These are phyloP conservation scores for Anas bahamensis DNA, from an alignment of 2,797 vertebrate genomes.

Conservation along the genomic window DNA sequence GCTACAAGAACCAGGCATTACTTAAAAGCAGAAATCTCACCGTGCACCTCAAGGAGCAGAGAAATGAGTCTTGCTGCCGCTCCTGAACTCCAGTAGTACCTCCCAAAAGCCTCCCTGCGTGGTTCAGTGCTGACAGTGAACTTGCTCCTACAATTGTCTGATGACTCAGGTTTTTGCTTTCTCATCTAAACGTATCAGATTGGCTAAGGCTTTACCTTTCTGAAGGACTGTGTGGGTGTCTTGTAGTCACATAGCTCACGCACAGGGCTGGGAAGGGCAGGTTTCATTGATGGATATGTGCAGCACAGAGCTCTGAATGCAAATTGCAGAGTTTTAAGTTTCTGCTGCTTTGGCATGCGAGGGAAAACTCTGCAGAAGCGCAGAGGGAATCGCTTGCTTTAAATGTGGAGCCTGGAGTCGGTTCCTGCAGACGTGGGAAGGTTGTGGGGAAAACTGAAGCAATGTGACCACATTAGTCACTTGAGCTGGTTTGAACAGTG, in stretches of 20 bases:
- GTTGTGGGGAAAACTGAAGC: neutral
- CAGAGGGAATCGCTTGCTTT: neutral
- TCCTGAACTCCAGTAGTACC: neutral
- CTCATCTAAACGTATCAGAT: neutral
- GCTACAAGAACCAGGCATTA: neutral
- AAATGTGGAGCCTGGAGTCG: neutral
- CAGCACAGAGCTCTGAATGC: neutral
- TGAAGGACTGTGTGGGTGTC: conserved; percentile 29
- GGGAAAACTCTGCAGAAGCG: neutral
- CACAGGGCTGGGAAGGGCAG: conserved; percentile 2
- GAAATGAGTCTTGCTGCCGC: neutral
- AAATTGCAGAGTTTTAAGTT: neutral
- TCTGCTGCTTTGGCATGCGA: neutral
- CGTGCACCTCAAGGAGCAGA: neutral
- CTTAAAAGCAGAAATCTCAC: neutral
- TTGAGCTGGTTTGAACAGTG: neutral
- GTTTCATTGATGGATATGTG: neutral
- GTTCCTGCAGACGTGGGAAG: neutral
- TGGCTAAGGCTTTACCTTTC: neutral
- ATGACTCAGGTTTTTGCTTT: conserved; percentile 6
- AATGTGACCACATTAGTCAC: neutral
- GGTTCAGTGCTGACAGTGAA: conserved; percentile 15
- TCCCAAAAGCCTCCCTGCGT: conserved; percentile 1
- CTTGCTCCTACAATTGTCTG: neutral
- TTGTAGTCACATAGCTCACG: neutral